phyloP scores from a whole-genome alignment of 2,113 vertebrate species.

The Coturnix japonica region DNA sequence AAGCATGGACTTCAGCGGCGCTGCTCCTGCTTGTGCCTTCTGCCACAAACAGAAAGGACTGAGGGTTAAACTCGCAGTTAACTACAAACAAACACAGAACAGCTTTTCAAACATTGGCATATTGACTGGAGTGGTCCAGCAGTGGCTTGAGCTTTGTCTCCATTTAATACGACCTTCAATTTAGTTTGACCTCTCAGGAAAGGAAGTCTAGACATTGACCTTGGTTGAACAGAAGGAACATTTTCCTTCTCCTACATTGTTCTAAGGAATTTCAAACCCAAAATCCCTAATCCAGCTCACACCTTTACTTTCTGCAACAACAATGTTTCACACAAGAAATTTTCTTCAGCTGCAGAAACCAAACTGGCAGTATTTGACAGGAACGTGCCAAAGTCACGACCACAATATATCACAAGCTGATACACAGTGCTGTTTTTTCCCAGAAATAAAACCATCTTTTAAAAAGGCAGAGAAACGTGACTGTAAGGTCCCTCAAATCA shows the following conservation, averaged over 20 bases:
- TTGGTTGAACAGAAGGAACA: constrained; percentile 66
- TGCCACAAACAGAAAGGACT: neutral
- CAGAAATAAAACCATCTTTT: constrained; percentile 27
- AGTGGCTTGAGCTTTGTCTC: constrained; percentile 14
- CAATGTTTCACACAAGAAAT: neutral
- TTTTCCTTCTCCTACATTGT: neutral
- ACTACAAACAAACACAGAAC: constrained; percentile 31
- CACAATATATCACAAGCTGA: neutral
- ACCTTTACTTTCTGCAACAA: neutral
- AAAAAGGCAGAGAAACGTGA: constrained; percentile 30
- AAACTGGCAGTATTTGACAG: neutral
- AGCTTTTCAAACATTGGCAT: neutral
- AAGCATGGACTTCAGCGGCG: neutral
- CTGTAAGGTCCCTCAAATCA: constrained; percentile 29
- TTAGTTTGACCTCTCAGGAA: constrained; percentile 55
- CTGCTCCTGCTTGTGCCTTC: neutral
- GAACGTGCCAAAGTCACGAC: constrained; percentile 20
- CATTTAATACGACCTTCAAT: constrained; percentile 52
- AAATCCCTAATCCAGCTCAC: neutral
- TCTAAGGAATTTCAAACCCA: constrained; percentile 13
- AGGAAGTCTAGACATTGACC: constrained; percentile 72
- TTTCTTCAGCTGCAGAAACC: constrained; percentile 1
- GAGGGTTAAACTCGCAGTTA: constrained; percentile 50
- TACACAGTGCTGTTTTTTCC: neutral
- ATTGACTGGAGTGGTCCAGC: constrained; percentile 24